Conservation (phyloP, 1,140 invertebrate genomes). For the Orussus abietinus region DNA sequence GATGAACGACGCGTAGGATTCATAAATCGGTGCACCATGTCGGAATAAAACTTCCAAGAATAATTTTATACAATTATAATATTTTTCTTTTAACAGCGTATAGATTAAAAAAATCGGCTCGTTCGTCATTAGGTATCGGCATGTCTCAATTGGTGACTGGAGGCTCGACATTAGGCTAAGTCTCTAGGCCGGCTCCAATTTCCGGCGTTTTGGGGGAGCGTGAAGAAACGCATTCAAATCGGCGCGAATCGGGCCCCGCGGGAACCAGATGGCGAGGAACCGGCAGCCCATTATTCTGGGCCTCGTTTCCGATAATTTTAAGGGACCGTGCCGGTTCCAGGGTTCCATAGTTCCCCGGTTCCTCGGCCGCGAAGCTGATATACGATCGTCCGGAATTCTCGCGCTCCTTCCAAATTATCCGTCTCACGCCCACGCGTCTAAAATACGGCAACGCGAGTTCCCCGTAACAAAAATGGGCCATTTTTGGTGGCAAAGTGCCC, state of each 20-base stretch:
- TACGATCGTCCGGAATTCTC: conserved; percentile 39
- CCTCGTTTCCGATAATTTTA: conserved; percentile 50
- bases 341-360: too few species aligned
- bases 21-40: too few species aligned
- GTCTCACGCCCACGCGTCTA: conserved; percentile 41
- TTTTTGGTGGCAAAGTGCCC: too few species aligned
- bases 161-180: not conserved
- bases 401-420: conserved; percentile 38
- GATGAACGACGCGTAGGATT: too few species aligned
- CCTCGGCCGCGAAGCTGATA: conserved; percentile 33
- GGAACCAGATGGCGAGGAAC: conserved; percentile 40
- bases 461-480: too few species aligned
- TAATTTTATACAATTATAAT: too few species aligned
- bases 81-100: too few species aligned
- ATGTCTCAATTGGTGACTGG: conserved; percentile 3
- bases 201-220: conserved; percentile 29
- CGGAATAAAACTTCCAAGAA: too few species aligned
- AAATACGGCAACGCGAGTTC: conserved; percentile 40
- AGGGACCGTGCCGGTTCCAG: too few species aligned
- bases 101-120: too few species aligned
- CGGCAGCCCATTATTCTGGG: conserved; percentile 39
- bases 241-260: conserved; percentile 35
- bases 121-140: too few species aligned
- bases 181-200: conserved; percentile 21
- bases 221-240: conserved; percentile 40